Evolutionary conservation across 2,888 invertebrate genomes (phyloP).

Genomic region (Epistrophe eligans): DNA sequence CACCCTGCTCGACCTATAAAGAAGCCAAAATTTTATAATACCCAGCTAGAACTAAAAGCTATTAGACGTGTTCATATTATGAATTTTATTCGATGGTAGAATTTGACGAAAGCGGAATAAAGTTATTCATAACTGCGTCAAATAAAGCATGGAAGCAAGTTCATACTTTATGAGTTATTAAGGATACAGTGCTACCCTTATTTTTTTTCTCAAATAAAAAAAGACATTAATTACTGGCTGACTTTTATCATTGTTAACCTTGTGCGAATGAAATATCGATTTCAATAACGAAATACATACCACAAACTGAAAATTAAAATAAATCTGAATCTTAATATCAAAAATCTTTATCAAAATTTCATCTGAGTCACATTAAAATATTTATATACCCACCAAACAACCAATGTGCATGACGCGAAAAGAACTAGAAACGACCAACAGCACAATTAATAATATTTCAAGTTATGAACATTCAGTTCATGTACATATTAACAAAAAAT

Average conservation of each 20-base stretch:
- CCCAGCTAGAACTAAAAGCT: no score
- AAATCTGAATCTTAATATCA: background rate
- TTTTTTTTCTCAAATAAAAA: background rate
- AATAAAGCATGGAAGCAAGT: no score
- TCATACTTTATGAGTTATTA: no score
- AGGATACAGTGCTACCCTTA: no score
- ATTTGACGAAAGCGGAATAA: no score
- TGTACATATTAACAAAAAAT: conserved; percentile 24
- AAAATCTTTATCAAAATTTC: background rate
- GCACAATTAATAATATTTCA: conserved; percentile 26
- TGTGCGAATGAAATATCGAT: background rate
- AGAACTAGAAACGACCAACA: background rate
- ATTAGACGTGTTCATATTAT: no score
- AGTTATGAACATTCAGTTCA: conserved; percentile 40
- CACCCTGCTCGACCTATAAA: no score
- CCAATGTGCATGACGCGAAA: background rate
- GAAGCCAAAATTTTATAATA: no score
- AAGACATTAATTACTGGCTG: background rate
- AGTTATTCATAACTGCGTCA: no score
- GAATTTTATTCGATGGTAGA: no score
- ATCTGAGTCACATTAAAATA: conserved; percentile 35
- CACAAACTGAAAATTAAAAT: background rate
- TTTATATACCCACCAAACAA: background rate
- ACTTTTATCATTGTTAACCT: background rate
- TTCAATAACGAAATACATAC: background rate